These are phyloP conservation scores for Progne subis DNA, from an alignment of 2,113 vertebrate species.

Conservation along the genomic window DNA sequence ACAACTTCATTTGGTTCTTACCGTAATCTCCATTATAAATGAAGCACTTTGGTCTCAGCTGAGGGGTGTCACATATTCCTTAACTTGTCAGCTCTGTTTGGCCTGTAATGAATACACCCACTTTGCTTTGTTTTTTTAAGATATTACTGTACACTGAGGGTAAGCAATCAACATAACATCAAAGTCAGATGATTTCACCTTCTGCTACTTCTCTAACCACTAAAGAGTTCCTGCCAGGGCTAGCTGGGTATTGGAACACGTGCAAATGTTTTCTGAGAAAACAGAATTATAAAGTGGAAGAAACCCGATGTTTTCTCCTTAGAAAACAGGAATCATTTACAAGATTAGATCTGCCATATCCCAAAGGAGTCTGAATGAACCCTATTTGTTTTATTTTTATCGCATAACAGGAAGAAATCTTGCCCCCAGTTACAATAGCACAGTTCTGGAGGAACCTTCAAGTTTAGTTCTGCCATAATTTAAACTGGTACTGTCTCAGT, in stretches of 20 bases:
- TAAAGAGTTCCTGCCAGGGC: not conserved
- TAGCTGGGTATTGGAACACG: not conserved
- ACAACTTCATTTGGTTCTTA: constrained; percentile 71
- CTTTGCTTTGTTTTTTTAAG: constrained; percentile 6
- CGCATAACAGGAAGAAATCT: not conserved
- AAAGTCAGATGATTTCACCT: constrained; percentile 69
- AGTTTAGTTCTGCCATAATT: not conserved
- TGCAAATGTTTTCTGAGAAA: constrained; percentile 47
- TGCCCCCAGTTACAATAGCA: not conserved
- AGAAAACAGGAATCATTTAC: constrained; percentile 3
- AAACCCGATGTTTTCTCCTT: not conserved
- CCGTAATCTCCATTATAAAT: constrained; percentile 73
- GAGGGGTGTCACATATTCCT: constrained; percentile 8
- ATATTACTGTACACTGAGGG: not conserved
- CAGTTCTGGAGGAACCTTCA: not conserved
- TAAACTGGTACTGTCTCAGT: not conserved
- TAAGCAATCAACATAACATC: constrained; percentile 3
- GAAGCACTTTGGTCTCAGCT: constrained; percentile 57
- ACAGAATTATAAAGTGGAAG: not conserved
- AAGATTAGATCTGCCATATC: not conserved
- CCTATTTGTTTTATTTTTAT: not conserved
- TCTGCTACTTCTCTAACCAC: constrained; percentile 40
- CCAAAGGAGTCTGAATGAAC: not conserved
- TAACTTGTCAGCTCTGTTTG: not conserved
- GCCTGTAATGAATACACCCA: constrained; percentile 46